Evolutionary conservation across 2,113 vertebrate species (phyloP).

Genomic region (Platysternon megacephalum): DNA sequence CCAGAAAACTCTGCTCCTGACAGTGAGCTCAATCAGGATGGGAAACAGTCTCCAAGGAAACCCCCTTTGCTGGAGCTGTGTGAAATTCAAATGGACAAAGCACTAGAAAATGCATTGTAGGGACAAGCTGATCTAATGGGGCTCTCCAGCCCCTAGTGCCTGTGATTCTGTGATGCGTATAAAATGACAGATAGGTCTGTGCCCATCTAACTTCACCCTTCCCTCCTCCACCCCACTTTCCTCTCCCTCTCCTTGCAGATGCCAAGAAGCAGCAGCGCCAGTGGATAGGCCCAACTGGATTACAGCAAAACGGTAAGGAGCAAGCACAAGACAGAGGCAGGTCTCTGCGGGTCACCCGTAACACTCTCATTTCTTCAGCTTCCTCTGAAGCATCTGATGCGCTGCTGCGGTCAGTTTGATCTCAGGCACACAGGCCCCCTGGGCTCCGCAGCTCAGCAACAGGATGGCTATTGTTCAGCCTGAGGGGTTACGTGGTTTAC

Average conservation of each 20-base stretch:
- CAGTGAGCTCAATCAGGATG: not conserved
- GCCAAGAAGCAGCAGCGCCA: constrained; percentile 78
- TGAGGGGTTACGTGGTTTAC: not conserved
- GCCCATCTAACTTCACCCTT: not conserved
- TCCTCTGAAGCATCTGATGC: not conserved
- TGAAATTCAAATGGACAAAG: not conserved
- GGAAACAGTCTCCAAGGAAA: not conserved
- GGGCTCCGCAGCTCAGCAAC: not conserved
- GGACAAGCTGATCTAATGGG: not conserved
- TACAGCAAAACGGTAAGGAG: constrained; percentile 76
- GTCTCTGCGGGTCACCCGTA: no score
- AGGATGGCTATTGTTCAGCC: not conserved
- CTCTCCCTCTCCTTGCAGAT: constrained; percentile 13
- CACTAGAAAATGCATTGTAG: not conserved
- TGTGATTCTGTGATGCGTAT: not conserved
- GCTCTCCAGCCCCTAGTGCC: not conserved
- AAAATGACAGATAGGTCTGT: not conserved
- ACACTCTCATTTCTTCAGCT: not conserved
- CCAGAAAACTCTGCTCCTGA: not conserved
- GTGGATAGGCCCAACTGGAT: constrained; percentile 79
- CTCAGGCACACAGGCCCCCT: not conserved
- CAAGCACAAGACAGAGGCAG: no score
- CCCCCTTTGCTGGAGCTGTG: not conserved
- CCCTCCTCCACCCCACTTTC: accelerated
- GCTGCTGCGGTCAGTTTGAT: not conserved